These are phyloP conservation scores for Morphnarchus princeps DNA, from an alignment of 2,113 vertebrate species.

Conservation along the genomic window DNA sequence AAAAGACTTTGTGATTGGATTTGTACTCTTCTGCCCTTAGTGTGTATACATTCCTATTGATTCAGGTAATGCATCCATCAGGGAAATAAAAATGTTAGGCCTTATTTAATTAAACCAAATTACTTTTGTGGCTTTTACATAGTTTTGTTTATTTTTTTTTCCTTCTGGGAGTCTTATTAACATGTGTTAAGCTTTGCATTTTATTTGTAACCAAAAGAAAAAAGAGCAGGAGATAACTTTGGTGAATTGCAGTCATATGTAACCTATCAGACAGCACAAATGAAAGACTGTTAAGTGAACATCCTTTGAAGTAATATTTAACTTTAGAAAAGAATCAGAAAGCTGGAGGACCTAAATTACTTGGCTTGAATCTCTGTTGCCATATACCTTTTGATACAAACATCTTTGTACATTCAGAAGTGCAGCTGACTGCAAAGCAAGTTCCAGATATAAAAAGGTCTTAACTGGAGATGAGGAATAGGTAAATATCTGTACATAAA, in stretches of 20 bases:
- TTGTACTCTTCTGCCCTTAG: slow-evolving; percentile 2
- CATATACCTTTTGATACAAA: not conserved
- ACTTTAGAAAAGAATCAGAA: not conserved
- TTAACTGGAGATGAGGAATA: not conserved
- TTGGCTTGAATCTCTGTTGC: not conserved
- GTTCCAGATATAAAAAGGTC: not conserved
- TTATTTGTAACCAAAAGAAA: not conserved
- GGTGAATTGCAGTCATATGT: not conserved
- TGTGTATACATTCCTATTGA: slow-evolving; percentile 39
- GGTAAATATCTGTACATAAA: not conserved
- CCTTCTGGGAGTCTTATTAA: not conserved
- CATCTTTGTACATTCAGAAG: not conserved
- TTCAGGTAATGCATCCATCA: slow-evolving; percentile 44
- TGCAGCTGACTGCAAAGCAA: not conserved
- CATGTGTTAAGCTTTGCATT: not conserved
- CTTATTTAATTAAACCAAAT: slow-evolving; percentile 61
- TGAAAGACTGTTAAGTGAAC: not conserved
- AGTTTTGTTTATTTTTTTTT: not conserved
- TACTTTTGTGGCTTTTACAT: slow-evolving; percentile 46
- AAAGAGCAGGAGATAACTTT: not conserved
- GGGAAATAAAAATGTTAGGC: slow-evolving; percentile 58
- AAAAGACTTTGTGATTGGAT: slow-evolving; percentile 36
- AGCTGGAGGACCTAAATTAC: not conserved
- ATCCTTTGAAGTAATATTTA: not conserved
- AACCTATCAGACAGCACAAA: not conserved